Evolutionary conservation across 2,888 invertebrate genomes (phyloP).

Genomic region (Pollenia labialis): DNA sequence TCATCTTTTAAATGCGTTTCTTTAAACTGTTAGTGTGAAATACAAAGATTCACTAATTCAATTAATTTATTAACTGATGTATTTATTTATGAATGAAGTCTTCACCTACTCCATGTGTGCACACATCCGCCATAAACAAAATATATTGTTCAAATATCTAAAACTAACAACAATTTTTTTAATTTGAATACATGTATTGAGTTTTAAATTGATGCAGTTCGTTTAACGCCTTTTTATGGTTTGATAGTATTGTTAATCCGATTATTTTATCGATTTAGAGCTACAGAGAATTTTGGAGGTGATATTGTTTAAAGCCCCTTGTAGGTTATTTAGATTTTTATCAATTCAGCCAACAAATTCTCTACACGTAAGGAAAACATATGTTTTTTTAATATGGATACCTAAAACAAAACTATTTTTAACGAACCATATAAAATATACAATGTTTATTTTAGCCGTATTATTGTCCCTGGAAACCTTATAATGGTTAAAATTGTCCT

Average conservation of each 20-base stretch:
- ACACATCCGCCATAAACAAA: not conserved
- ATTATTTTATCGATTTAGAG: not conserved
- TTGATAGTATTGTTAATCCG: not conserved
- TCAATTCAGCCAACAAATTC: no score
- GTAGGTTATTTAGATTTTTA: no score
- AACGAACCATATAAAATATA: no score
- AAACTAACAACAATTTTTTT: not conserved
- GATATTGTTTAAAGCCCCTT: not conserved
- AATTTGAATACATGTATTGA: constrained; percentile 1
- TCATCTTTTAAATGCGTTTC: constrained; percentile 14
- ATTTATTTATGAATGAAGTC: not conserved
- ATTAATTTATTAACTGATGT: not conserved
- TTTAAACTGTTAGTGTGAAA: not conserved
- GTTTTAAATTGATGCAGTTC: constrained; percentile 23
- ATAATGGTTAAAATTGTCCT: no score
- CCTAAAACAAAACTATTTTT: no score
- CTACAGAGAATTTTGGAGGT: constrained; percentile 6
- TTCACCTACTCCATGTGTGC: not conserved
- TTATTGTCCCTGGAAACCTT: no score
- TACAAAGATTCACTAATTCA: not conserved
- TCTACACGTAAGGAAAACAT: no score
- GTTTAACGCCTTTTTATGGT: constrained; percentile 21
- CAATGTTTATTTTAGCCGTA: no score
- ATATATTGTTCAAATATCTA: constrained; percentile 20
- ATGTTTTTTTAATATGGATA: no score